Percentiles rank a stretch among this genome's conserved stretches.
Conservation (phyloP, 2,113 vertebrate genomes). For the Recurvirostra avosetta region DNA sequence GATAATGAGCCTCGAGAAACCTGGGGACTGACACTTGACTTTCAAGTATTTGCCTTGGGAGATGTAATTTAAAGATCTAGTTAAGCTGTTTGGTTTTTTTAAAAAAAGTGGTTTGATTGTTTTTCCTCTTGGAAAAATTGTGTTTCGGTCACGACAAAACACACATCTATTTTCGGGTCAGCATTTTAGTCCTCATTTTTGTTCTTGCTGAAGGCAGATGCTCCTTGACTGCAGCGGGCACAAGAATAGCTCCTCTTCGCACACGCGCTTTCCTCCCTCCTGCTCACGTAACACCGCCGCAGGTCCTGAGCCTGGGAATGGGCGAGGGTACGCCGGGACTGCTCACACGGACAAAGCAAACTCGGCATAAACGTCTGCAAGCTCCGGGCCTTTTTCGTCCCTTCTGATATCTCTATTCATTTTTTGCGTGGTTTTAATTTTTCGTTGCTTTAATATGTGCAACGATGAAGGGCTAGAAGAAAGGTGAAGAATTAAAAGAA, state of each 20-base stretch:
- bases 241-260: background rate
- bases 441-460: rapidly evolving
- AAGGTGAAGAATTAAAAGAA: no score
- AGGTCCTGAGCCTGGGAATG: rapidly evolving
- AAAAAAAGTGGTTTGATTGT: background rate
- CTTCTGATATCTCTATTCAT: rapidly evolving
- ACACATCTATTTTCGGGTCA: background rate
- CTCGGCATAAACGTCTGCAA: rapidly evolving
- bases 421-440: background rate
- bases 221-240: background rate
- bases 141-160: background rate
- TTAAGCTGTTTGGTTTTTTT: background rate
- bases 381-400: background rate
- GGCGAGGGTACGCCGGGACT: rapidly evolving
- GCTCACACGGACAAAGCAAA: rapidly evolving
- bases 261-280: background rate
- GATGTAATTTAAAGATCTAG: background rate
- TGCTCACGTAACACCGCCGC: rapidly evolving
- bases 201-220: background rate
- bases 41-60: background rate
- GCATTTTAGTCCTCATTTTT: background rate
- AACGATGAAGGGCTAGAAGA: background rate
- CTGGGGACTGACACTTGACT: background rate
- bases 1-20: background rate
- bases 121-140: background rate